Base-by-base conservation (phyloP, 2,888 invertebrate genomes). In the Netelia melanura region DNA sequence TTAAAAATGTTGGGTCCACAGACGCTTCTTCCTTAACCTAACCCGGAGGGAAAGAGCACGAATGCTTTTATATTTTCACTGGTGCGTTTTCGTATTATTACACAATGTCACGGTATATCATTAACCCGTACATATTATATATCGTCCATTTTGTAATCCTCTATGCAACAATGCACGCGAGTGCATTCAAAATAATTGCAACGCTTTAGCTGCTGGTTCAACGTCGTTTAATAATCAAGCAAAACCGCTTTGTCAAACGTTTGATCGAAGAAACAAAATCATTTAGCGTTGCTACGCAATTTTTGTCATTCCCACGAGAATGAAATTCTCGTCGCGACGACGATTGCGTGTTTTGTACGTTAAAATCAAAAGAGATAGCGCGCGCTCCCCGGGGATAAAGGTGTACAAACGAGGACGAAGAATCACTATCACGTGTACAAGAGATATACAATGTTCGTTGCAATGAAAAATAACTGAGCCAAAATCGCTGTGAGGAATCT, bases 1-100 rank as follows among this genome's bases (percentile, higher is more conserved):
- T 92, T 91, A 92, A 92, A 92, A 91, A 92, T 90, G 90, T 89
- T 89, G 87, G 89, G 86, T 87, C 87, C 62, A 54, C 81, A 38
- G 72, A 76, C 54, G 68, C 81, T 68, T 23, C 68, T 74, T 44
- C 74, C 61, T 77, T 67, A 44, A 77, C 56, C 65, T 54, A 58
- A 67, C 48, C 56, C 14, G 30, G 43, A 10, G 14, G 3, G 38
- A 76, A 81, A 77, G 61, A 61, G 43, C 77, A 68, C 68, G 71
- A 44, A 68, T 56, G 77, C 61, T 81, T 74, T 81, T 44, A 48
- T 68, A 74, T 72, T 64, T 65, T 65, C 67, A 10, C 74, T 72
- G 14, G 9, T 44, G 54, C 21, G 17, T 48, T 68, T 38, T 23
- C 25, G 9, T 71, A 61, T 84, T 80, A 80, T 71, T 61, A 65